Percentiles rank a stretch among this genome's conserved stretches.
phyloP scores from a whole-genome alignment of 2,113 vertebrate genomes.

The Psephotus haematonotus region DNA sequence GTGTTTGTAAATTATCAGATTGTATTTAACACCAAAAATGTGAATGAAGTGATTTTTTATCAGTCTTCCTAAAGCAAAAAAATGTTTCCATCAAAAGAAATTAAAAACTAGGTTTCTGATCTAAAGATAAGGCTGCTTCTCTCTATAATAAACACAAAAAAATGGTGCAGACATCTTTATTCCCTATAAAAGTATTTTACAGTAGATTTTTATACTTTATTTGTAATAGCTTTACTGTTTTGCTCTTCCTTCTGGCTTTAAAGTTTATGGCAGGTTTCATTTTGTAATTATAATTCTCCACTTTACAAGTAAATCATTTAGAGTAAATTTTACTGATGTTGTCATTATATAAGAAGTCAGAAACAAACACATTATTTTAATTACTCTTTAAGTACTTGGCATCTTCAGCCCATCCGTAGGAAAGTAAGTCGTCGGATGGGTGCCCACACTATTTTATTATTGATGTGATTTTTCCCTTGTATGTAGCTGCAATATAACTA shows the following conservation, averaged over 20 bases:
- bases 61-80: not conserved
- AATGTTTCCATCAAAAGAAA: not conserved
- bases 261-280: slow-evolving; percentile 62
- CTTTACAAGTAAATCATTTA: slow-evolving; percentile 62
- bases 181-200: slow-evolving; percentile 61
- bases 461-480: not conserved
- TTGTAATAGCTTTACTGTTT: slow-evolving; percentile 48
- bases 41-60: not conserved
- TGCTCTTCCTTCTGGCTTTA: slow-evolving; percentile 55
- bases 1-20: not conserved
- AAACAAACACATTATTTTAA: slow-evolving; percentile 71
- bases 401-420: not conserved
- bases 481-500: not conserved
- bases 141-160: slow-evolving; percentile 45
- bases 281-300: slow-evolving; percentile 61
- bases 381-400: slow-evolving; percentile 60
- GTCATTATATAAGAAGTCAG: slow-evolving; percentile 53
- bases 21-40: not conserved
- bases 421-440: slow-evolving; percentile 30
- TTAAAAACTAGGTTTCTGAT: not conserved
- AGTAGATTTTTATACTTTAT: slow-evolving; percentile 58
- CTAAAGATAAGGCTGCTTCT: not conserved
- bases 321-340: slow-evolving; percentile 62
- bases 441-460: slow-evolving; percentile 41
- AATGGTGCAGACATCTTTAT: slow-evolving; percentile 19